A percentile compares a stretch with the other conserved stretches of the same genome.
Conservation (phyloP, 2,888 invertebrate genomes). For the Xestia ashworthii region DNA sequence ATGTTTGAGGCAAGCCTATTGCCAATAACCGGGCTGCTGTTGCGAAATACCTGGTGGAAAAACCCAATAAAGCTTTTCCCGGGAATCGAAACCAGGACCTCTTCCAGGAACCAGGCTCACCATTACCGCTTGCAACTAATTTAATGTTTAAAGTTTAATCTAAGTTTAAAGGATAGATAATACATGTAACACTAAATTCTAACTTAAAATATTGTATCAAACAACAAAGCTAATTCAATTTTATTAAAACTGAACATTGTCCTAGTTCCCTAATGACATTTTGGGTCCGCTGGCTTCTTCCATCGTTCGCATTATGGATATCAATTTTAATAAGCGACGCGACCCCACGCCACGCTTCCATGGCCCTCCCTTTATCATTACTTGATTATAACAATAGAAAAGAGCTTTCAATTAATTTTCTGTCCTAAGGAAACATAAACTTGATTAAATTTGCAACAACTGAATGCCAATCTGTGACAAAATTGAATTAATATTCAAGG, state of each 20-base stretch:
- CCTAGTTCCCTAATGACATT: constrained; percentile 52
- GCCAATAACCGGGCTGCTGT: too few relatives aligned
- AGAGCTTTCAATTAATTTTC: constrained; percentile 61
- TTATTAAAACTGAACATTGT: constrained; percentile 35
- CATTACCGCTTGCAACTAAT: too few relatives aligned
- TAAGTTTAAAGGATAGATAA: neutral
- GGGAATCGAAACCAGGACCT: too few relatives aligned
- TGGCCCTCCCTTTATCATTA: constrained; percentile 47
- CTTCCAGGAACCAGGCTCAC: too few relatives aligned
- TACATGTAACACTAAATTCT: neutral
- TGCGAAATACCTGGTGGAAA: too few relatives aligned
- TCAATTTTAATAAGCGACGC: constrained; percentile 59
- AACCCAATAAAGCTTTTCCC: too few relatives aligned
- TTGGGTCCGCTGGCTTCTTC: constrained; percentile 32
- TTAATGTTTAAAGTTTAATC: too few relatives aligned
- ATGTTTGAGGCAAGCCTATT: too few relatives aligned
- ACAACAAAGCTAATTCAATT: constrained; percentile 25
- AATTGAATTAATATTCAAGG: constrained; percentile 43
- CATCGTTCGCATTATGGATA: constrained; percentile 48
- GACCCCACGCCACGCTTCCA: constrained; percentile 44
- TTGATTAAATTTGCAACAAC: constrained; percentile 55
- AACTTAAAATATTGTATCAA: constrained; percentile 9
- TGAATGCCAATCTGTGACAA: constrained; percentile 53
- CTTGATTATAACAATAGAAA: constrained; percentile 59
- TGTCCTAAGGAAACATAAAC: constrained; percentile 40